Evolutionary conservation across 2,113 vertebrate species (phyloP), one percentile per base, ranked within the genome.

Genomic region (Malurus elegans): DNA sequence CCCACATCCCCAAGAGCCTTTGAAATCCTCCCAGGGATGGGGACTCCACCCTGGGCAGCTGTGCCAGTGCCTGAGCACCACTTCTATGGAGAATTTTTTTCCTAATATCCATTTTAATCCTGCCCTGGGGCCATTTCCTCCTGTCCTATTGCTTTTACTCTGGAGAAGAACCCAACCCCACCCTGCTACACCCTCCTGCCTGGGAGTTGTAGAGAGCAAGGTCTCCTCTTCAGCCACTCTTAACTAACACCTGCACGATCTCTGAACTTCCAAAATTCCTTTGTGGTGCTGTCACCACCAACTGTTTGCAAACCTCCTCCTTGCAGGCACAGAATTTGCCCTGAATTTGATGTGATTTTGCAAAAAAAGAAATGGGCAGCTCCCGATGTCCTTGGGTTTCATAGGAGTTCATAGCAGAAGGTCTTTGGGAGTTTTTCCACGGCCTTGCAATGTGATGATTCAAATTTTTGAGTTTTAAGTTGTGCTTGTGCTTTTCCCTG

Each of bases 101-200:
- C 87, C 54, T 34, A 3, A 34, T 31, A 26, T 21, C 47, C 70
- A 40, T 6, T 9, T 14, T 34, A 16, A 75, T 34, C 25, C 14
- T 40, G 3, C 9, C 20, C 17, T 61, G 25, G 24, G 8, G 17
- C 29, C 54, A 13, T 75, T 75, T 82, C 47, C 40, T 75, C 40
- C 18, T 4, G 0, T 47, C 11, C 29, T 24, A 3, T 25, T 0
- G 0, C n/a, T 89, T 34, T 47, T 34, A 11, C 9, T 18, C 19
- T 54, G 25, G n/a, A 47, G n/a, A 25, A n/a, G 23, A 67, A 1
- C 47, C 20, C 11, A 25, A 34, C 2, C 24, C 17, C 40, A 26
- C 12, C 44, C 80, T 24, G 67, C 12, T 12, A 19, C 60, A 38
- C 0, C 7, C 45, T 53, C 38, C 36, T 45, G 47, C 21, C 69